Conservation (phyloP, 2,797 vertebrate species). For the Arctocebus calabarensis region DNA sequence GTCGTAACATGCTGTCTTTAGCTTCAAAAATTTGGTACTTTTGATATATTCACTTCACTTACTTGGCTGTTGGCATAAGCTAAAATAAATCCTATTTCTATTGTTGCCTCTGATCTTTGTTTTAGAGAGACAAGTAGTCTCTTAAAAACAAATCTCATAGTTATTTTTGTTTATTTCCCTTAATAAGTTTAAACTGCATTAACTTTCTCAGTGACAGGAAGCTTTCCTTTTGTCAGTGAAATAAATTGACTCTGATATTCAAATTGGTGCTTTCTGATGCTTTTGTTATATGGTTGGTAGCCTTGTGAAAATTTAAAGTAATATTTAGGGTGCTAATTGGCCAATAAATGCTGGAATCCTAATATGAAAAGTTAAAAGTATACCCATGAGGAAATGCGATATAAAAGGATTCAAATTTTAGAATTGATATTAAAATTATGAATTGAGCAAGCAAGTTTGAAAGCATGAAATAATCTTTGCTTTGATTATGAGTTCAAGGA, state of each 20-base stretch:
- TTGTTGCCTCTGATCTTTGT: not conserved
- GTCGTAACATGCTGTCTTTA: not conserved
- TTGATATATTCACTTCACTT: not conserved
- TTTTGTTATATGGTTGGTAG: not conserved
- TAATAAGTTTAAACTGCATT: not conserved
- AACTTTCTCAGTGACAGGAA: not conserved
- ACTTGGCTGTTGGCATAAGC: not conserved
- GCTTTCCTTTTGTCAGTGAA: not conserved
- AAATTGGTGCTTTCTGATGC: not conserved
- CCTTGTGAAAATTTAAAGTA: not conserved
- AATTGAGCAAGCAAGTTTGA: not conserved
- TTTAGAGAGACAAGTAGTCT: not conserved
- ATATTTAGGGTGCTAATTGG: slow-evolving; percentile 10
- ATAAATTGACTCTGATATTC: not conserved
- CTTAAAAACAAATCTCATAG: not conserved
- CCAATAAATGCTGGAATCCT: not conserved
- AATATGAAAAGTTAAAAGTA: not conserved
- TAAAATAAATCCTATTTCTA: not conserved
- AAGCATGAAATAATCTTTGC: not conserved
- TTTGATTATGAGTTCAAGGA: slow-evolving; percentile 44
- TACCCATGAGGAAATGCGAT: not conserved
- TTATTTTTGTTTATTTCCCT: not conserved
- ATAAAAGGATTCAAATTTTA: slow-evolving; percentile 1
- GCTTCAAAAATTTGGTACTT: not conserved
- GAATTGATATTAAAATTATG: not conserved